Evolutionary conservation across 64 coral and sea anemone genomes (phyloP), one percentile per base, ranked within the genome.

Genomic region (Acropora yongei): DNA sequence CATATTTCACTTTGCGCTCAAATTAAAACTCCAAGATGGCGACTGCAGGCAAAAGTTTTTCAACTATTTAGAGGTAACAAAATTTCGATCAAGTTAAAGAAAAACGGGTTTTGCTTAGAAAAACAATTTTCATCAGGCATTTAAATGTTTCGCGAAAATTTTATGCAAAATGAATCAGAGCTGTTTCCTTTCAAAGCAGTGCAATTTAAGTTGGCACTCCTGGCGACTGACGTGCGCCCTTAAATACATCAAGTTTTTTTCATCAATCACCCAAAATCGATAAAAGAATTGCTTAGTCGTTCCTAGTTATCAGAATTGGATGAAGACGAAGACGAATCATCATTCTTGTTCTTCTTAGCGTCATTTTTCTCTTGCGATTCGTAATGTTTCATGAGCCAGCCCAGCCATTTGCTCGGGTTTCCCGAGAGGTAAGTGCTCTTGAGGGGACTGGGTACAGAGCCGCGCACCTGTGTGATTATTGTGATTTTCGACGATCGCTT

Each of bases 351-450:
- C 77, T 84, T 83, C 5, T 45, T 78, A 30, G 19, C 41, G n/a
- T 47, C 74, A 42, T 57, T 57, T 41, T 91, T 83, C 7, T 16
- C 18, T 46, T 39, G 41, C 40, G 41, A 61, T 17, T 63, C 82
- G 91, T 93, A 46, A 49, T 87, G 77, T 80, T 87, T 93, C 58
- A 87, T 87, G 1, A 93, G 61, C 48, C 73, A 78, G 39, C 58
- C 42, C 9, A 87, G 77, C 91, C 91, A 93, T 41, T 93, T 93
- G 83, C 82, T 78, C 0, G 91, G 91, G 16, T 93, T 87, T 16
- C 82, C 91, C 3, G 84, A 77, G n/a, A 93, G 78, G 40, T 79
- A 93, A 18, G 91, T 93, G 47, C 84, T 87, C 47, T 93, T 93
- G 44, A 87, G 57, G 30, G 84, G 74, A 50, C 82, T 87, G 4